phyloP scores from a whole-genome alignment of 2,888 invertebrate genomes.

The Habrosyne pyritoides region DNA sequence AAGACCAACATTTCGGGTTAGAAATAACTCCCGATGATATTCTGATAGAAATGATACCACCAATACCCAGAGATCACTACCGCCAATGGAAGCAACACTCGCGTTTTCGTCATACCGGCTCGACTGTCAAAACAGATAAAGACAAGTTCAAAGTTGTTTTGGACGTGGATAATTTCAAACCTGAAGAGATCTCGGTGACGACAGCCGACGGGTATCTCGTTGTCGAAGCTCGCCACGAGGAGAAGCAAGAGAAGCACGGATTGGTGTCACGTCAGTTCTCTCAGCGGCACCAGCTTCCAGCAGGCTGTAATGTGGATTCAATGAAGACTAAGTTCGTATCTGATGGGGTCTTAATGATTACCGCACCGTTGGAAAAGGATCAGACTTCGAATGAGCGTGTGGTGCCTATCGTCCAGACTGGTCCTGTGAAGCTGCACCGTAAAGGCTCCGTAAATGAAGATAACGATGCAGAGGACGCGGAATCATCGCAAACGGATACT shows the following conservation, averaged over 20 bases:
- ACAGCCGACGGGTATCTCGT: constrained; percentile 86
- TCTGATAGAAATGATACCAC: constrained; percentile 45
- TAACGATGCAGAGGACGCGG: constrained; percentile 20
- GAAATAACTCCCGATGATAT: constrained; percentile 64
- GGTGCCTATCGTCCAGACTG: constrained; percentile 57
- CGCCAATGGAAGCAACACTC: constrained; percentile 66
- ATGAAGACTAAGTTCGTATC: constrained; percentile 88
- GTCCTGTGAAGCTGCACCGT: constrained; percentile 43
- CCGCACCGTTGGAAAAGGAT: constrained; percentile 76
- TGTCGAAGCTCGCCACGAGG: constrained; percentile 90
- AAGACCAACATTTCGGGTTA: constrained; percentile 69
- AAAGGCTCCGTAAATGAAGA: constrained; percentile 22
- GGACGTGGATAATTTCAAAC: constrained; percentile 89
- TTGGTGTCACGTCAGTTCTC: constrained; percentile 88
- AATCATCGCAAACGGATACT: constrained; percentile 14
- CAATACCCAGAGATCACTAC: constrained; percentile 53
- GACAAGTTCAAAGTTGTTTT: constrained; percentile 86
- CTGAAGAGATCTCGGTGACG: constrained; percentile 89
- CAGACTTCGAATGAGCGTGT: constrained; percentile 44
- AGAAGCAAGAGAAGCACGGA: constrained; percentile 88
- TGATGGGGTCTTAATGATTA: constrained; percentile 88
- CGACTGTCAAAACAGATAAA: constrained; percentile 78
- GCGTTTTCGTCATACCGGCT: constrained; percentile 69
- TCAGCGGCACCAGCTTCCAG: constrained; percentile 88
- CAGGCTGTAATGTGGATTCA: constrained; percentile 87